phyloP scores from a whole-genome alignment of 2,888 invertebrate species.

The Xestia sexstrigata region DNA sequence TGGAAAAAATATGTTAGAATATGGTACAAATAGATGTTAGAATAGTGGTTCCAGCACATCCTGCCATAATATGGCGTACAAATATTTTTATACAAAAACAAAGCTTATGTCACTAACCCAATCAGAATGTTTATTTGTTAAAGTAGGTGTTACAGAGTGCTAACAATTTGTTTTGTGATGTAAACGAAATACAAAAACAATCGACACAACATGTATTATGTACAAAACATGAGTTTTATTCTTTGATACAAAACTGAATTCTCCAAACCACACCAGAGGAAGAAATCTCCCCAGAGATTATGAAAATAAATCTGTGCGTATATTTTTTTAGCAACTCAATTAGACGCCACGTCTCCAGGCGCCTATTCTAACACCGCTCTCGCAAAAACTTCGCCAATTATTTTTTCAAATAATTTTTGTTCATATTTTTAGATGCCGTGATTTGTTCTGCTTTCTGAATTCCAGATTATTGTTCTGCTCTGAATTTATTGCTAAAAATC shows the following conservation, averaged over 20 bases:
- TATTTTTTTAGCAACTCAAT: constrained; percentile 32
- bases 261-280: not conserved
- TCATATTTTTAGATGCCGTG: constrained; percentile 6
- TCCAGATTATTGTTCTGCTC: not conserved
- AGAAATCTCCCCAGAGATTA: constrained; percentile 15
- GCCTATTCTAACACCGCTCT: constrained; percentile 3
- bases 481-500: not conserved
- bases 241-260: not conserved
- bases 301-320: constrained; percentile 11
- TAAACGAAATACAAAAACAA: not conserved
- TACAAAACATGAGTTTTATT: not conserved
- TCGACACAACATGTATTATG: not conserved
- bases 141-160: too few relatives aligned
- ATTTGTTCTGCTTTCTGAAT: constrained; percentile 16
- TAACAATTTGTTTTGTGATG: not conserved
- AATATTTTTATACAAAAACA: too few relatives aligned
- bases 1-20: too few relatives aligned
- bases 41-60: too few relatives aligned
- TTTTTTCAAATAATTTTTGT: constrained; percentile 21
- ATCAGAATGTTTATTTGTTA: too few relatives aligned
- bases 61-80: too few relatives aligned
- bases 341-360: constrained; percentile 13
- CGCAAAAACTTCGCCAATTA: constrained; percentile 36
- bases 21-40: too few relatives aligned
- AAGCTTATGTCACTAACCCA: too few relatives aligned